Evolutionary conservation across 2,888 invertebrate genomes (phyloP), one percentile per base, ranked within the genome.

Genomic region (Malthinus seriepunctatus): DNA sequence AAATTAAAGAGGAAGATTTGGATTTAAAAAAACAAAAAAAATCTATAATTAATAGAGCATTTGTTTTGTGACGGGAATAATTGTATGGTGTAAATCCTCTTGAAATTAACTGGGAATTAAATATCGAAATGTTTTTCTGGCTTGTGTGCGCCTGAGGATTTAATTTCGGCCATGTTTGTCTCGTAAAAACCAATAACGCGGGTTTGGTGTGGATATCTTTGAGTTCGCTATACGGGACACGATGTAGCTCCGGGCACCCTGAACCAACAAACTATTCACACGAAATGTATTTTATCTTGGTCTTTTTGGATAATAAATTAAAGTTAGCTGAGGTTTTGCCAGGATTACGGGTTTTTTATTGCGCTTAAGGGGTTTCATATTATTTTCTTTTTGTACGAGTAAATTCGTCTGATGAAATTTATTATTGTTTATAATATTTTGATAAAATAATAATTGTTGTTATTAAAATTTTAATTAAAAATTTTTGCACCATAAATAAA

Each of bases 121-220:
- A 78, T 76, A 77, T 74, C 75, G 78, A 78, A 76, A 78, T 77
- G 76, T 77, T 77, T 77, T 78, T 76, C 74, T 74, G 73, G 67
- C 72, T 74, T 73, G 74, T 74, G 73, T 72, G 67, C 73, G 76
- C 77, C 75, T 66, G 69, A 71, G 78, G 77, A 77, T 76, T 77
- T 76, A 78, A 77, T 78, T 77, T 77, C 73, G 76, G 68, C 74
- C 76, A 77, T 78, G 78, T 78, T 78, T 77, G 74, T 75, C 77
- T 75, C 77, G 77, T 78, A 78, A 78, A 78, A 78, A 78, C 76
- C 78, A 78, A 78, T 78, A 78, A 77, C 77, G 66, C 58, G 63
- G 61, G 62, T 57, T 63, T 58, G 56, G 52, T 60, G 63, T 63
- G 63, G 63, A 60, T 66, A 62, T 64, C 64, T 66, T 63, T 66